Evolutionary conservation across 1,140 invertebrate genomes (phyloP).

Genomic region (Pantala flavescens): DNA sequence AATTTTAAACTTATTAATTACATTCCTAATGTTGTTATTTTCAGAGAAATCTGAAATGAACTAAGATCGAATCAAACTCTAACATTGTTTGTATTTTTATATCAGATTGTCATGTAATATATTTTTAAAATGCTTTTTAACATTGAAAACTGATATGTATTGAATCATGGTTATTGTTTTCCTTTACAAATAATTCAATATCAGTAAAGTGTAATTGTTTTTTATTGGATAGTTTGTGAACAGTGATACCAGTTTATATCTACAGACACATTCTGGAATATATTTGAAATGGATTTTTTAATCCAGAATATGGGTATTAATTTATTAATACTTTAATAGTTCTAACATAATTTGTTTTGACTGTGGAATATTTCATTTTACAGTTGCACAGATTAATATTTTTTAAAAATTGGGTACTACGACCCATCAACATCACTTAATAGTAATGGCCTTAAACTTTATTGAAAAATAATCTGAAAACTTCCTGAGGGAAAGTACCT

Average conservation of each 20-base stretch:
- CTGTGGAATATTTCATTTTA: background rate
- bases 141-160: background rate
- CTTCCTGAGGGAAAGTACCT: background rate
- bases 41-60: background rate
- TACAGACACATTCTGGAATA: too few species aligned
- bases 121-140: background rate
- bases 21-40: background rate
- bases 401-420: background rate
- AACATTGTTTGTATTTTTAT: slow-evolving; percentile 3
- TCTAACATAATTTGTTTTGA: background rate
- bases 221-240: background rate
- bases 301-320: background rate
- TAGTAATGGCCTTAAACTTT: background rate
- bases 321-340: background rate
- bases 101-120: background rate
- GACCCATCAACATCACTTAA: background rate
- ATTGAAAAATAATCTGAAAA: background rate
- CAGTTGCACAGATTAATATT: background rate
- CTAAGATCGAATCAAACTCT: background rate
- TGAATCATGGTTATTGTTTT: background rate
- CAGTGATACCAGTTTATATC: background rate
- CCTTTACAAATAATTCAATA: background rate
- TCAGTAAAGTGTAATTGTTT: background rate
- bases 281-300: background rate
- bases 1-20: background rate